Evolutionary conservation across 1,140 invertebrate genomes (phyloP).

Genomic region (Tetramorium alpestre): DNA sequence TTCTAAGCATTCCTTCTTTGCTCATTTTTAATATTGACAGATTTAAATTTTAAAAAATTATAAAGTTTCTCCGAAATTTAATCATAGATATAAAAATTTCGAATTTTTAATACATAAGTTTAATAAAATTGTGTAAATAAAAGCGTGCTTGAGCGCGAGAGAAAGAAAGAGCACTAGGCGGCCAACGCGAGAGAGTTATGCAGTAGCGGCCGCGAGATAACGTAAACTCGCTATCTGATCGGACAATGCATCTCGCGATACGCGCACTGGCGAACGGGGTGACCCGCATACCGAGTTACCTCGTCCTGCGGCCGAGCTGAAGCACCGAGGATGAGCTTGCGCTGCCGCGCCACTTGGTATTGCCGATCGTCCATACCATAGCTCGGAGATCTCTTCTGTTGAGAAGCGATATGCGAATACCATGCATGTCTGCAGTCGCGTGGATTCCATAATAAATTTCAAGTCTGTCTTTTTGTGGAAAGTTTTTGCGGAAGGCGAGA

Average conservation of each 20-base stretch:
- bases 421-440: not conserved
- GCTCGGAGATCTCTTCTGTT: not conserved
- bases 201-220: conserved; percentile 71
- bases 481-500: not conserved
- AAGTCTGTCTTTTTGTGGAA: not conserved
- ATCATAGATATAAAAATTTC: not conserved
- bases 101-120: not conserved
- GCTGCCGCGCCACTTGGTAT: not conserved
- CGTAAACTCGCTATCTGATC: conserved; percentile 74
- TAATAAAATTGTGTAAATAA: not conserved
- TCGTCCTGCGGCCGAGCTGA: not conserved
- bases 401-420: not conserved
- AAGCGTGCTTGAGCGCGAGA: not conserved
- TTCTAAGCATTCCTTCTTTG: not conserved
- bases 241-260: conserved; percentile 68
- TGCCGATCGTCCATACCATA: conserved; percentile 24
- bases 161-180: not conserved
- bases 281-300: conserved; percentile 73
- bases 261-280: conserved; percentile 67
- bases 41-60: not conserved
- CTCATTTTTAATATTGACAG: not conserved
- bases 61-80: not conserved
- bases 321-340: conserved; percentile 29
- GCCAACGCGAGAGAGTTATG: conserved; percentile 68
- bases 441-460: not conserved